phyloP scores from a whole-genome alignment of 2,797 vertebrate species.

The Sandelia bainsii region DNA sequence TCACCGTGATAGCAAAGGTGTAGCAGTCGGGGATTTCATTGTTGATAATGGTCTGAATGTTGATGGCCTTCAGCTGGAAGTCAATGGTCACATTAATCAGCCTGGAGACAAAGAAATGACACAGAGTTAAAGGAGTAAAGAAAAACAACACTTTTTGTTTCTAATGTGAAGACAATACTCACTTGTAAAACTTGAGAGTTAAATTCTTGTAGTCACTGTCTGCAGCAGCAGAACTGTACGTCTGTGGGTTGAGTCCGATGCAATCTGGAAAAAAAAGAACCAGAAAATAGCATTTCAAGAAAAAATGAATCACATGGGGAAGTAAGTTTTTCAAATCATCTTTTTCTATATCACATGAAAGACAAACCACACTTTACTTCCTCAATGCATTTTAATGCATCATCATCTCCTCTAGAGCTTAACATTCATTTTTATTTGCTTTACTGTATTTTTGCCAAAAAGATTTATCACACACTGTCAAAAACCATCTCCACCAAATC shows the following conservation, averaged over 20 bases:
- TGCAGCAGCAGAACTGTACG: conserved; percentile 37
- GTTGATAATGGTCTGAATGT: conserved; percentile 95
- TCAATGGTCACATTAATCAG: conserved; percentile 92
- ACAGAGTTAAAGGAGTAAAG: too few species aligned
- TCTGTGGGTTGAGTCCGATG: conserved; percentile 84
- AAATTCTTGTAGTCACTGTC: conserved; percentile 87
- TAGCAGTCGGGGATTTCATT: conserved; percentile 96
- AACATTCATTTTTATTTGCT: background rate
- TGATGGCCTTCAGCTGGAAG: conserved; percentile 95
- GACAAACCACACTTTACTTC: conserved; percentile 32
- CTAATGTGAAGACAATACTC: conserved; percentile 31
- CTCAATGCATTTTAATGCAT: conserved; percentile 1
- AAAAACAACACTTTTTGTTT: background rate
- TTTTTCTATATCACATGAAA: conserved; percentile 52
- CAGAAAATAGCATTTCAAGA: conserved; percentile 45
- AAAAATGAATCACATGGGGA: conserved; percentile 36
- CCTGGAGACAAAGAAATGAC: conserved; percentile 68
- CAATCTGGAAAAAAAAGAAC: conserved; percentile 82
- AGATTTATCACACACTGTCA: background rate
- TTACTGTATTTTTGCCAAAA: conserved; percentile 4
- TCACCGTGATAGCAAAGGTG: conserved; percentile 91
- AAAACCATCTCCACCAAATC: conserved; percentile 14
- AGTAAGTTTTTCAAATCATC: background rate
- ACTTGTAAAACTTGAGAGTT: conserved; percentile 94
- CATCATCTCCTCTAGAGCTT: background rate